Base-by-base conservation (phyloP, 2,888 invertebrate species). In the Amphipoea oculea region DNA sequence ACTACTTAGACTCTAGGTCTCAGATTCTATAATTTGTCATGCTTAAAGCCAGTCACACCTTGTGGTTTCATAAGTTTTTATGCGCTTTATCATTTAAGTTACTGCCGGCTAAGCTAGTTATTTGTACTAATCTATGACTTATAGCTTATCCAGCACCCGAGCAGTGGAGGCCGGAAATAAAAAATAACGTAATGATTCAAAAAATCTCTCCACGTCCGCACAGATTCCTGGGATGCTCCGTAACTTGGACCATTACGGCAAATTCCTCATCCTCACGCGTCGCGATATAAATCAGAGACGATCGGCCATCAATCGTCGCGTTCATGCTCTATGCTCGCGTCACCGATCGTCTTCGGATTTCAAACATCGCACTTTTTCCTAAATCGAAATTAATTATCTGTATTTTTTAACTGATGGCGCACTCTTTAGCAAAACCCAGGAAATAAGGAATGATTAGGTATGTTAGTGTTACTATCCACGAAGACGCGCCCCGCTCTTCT, bases 281-380 rank as follows among this genome's bases (percentile, higher is more conserved):
- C 51, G 65, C 29, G 54, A 75, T 81, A 83, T 87, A 82, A 82
- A 88, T 88, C 86, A 82, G 69, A 76, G 4, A 14, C 78, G 76
- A 81, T 82, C 75, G 76, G 63, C 67, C 76, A 88, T 88, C 88
- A 86, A 86, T 84, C 78, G 88, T 86, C 79, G 67, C 80, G 79
- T 77, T 83, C 76, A 87, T 81, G 87, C 70, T 82, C 73, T 69
- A 66, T 87, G 78, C 45, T 51, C 78, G 69, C 85, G 84, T 78
- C 86, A 69, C 78, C 81, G 65, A 57, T 40, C 73, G 65, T 63
- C 84, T 75, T 72, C 71, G 42, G 74, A 74, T 76, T 79, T 67
- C 63, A 76, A 68, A 66, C 66, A 73, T 68, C 40, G 63, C 63
- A 67, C 45, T 67, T 82, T 78, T 83, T 72, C 68, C 12, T 68